Percentiles rank a stretch among this genome's conserved stretches.
Evolutionary conservation across 2,113 vertebrate genomes (phyloP).

Genomic region (Sorex araneus): DNA sequence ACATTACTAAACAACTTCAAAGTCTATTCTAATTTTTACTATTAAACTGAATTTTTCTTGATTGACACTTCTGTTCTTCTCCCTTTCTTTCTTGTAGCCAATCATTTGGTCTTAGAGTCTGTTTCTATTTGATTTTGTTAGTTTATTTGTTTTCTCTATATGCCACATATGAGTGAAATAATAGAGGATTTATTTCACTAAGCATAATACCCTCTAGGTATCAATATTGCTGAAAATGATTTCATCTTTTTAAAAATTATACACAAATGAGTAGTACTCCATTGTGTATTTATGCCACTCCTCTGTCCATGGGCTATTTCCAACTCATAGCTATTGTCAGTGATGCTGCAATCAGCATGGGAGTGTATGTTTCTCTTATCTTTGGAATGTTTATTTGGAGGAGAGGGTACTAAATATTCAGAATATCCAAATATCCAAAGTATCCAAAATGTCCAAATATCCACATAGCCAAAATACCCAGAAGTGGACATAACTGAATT

Average conservation of each 20-base stretch:
- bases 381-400: neutral
- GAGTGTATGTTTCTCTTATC: neutral
- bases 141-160: neutral
- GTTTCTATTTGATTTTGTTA: neutral
- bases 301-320: neutral
- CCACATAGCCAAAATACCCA: too few species aligned
- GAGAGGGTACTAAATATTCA: too few species aligned
- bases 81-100: neutral
- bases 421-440: too few species aligned
- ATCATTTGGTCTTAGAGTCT: neutral
- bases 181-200: neutral
- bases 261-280: neutral
- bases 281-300: neutral
- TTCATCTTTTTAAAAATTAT: neutral
- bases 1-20: neutral
- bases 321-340: neutral
- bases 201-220: neutral
- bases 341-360: neutral
- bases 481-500: neutral
- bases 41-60: neutral
- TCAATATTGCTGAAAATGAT: neutral
- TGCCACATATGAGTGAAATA: neutral
- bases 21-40: neutral
- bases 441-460: too few species aligned
- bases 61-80: too few species aligned